These are phyloP conservation scores for Heliothis virescens DNA, from an alignment of 1,140 invertebrate species.

Conservation along the genomic window DNA sequence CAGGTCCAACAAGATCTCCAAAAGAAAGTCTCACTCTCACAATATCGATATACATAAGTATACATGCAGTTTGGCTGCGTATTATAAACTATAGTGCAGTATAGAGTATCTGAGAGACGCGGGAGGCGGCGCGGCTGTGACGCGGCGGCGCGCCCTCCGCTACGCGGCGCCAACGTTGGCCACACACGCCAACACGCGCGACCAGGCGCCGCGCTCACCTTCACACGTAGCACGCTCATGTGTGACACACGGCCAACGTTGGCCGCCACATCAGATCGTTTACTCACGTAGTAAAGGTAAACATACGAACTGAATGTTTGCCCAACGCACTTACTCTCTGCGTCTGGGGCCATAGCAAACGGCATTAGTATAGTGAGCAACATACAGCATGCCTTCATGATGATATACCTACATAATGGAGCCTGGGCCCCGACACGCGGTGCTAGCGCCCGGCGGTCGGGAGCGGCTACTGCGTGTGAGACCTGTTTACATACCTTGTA, in stretches of 20 bases:
- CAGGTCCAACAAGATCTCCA: no score
- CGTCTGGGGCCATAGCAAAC: neutral
- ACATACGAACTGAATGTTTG: slow-evolving; percentile 7
- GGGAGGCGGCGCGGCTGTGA: slow-evolving; percentile 56
- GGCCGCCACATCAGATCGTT: neutral
- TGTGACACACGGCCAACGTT: neutral
- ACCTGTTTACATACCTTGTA: no score
- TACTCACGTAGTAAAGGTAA: slow-evolving; percentile 4
- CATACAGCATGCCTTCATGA: no score
- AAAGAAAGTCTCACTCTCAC: no score
- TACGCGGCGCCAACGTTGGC: slow-evolving; percentile 14
- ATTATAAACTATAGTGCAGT: neutral
- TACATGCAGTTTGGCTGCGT: no score
- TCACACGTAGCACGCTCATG: neutral
- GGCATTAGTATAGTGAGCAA: neutral
- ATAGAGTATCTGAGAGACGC: neutral
- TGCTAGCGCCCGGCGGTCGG: no score
- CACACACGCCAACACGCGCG: neutral
- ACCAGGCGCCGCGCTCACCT: neutral
- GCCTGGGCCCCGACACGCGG: no score
- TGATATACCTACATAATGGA: no score
- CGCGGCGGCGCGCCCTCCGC: slow-evolving; percentile 64
- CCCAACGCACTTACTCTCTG: neutral
- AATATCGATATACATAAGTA: no score
- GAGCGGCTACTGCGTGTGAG: no score